Percentiles rank a stretch among this genome's conserved stretches.
These are phyloP conservation scores for Serilophus lunatus DNA, from an alignment of 2,113 vertebrate genomes.

Conservation along the genomic window DNA sequence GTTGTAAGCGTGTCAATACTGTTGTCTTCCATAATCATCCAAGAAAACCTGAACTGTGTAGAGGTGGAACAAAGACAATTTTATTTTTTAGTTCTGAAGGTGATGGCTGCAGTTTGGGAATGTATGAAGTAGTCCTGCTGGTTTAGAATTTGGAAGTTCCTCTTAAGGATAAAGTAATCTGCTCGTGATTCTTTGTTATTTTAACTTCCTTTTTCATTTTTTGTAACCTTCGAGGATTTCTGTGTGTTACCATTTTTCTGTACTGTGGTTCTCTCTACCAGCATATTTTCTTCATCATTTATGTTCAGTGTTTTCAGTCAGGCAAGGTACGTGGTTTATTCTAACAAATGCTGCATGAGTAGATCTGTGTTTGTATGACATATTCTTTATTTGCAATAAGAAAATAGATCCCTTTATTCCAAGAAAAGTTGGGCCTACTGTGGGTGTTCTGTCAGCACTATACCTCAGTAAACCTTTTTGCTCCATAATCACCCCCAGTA, in stretches of 20 bases:
- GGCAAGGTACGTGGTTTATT: neutral
- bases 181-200: neutral
- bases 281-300: neutral
- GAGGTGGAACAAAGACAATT: neutral
- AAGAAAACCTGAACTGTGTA: neutral
- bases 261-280: neutral
- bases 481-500: neutral
- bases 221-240: neutral
- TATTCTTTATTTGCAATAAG: neutral
- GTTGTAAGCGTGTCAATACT: neutral
- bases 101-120: neutral
- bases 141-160: neutral
- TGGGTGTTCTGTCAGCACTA: neutral
- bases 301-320: neutral
- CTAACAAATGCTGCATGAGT: neutral
- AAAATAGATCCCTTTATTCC: neutral
- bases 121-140: fast-evolving
- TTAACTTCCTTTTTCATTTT: neutral
- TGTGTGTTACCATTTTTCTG: neutral
- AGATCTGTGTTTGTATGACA: neutral
- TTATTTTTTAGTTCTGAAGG: neutral
- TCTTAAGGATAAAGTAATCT: neutral
- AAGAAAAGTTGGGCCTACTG: neutral
- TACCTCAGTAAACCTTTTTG: neutral
- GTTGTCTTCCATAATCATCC: neutral